phyloP scores from a whole-genome alignment of 2,888 invertebrate genomes.

The Biston stratarius region DNA sequence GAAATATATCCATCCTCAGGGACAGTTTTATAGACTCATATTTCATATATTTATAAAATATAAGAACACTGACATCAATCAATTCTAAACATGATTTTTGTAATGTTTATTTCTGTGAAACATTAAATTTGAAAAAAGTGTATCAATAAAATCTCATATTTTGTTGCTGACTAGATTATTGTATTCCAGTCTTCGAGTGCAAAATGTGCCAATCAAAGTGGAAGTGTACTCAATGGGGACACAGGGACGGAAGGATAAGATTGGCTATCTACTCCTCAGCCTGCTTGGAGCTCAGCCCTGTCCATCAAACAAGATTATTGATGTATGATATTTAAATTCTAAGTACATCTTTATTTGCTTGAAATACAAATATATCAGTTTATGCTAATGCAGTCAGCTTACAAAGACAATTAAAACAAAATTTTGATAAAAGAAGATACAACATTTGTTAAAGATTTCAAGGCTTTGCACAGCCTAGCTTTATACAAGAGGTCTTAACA shows the following conservation, averaged over 20 bases:
- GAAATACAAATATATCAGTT: too few species aligned
- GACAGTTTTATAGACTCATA: too few species aligned
- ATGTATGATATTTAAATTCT: slow-evolving; percentile 56
- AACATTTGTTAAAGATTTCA: too few species aligned
- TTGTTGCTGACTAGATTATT: background rate
- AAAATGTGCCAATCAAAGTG: slow-evolving; percentile 91
- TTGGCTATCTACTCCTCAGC: slow-evolving; percentile 90
- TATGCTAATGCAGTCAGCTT: too few species aligned
- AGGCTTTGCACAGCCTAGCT: too few species aligned
- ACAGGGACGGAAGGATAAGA: slow-evolving; percentile 86
- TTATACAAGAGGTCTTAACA: too few species aligned
- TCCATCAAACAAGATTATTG: slow-evolving; percentile 78
- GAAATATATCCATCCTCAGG: too few species aligned
- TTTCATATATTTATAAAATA: too few species aligned
- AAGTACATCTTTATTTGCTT: background rate
- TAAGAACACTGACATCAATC: too few species aligned
- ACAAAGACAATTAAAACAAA: too few species aligned
- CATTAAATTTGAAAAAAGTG: background rate
- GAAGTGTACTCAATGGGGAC: slow-evolving; percentile 88
- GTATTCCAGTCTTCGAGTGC: slow-evolving; percentile 88
- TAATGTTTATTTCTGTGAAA: background rate
- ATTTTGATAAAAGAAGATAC: too few species aligned
- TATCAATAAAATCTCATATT: background rate
- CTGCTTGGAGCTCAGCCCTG: slow-evolving; percentile 90
- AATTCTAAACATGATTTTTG: too few species aligned